These are phyloP conservation scores for Phaethornis superciliosus DNA, from an alignment of 2,113 vertebrate genomes.

Conservation along the genomic window DNA sequence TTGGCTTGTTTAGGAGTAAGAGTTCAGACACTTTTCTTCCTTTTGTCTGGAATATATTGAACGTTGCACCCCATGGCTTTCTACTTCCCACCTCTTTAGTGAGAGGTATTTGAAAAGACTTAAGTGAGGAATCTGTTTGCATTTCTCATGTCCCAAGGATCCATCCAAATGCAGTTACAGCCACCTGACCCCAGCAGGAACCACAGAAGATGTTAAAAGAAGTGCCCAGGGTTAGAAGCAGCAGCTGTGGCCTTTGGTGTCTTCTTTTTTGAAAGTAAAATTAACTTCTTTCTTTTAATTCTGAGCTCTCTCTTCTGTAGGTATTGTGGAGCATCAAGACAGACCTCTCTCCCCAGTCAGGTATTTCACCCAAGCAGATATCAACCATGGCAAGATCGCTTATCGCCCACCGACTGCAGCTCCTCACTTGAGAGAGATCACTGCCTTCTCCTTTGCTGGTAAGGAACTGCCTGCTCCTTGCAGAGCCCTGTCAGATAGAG, in stretches of 20 bases:
- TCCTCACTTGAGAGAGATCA: conserved; percentile 88
- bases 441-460: conserved; percentile 92
- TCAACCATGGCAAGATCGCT: conserved; percentile 83
- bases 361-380: conserved; percentile 89
- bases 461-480: background rate
- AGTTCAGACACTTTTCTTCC: background rate
- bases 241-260: background rate
- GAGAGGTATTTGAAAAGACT: background rate
- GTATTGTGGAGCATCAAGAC: conserved; percentile 85
- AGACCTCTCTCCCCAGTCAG: conserved; percentile 73
- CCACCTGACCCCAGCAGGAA: background rate
- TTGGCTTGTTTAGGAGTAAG: background rate
- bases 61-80: background rate
- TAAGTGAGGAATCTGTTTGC: background rate
- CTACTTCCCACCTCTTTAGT: background rate
- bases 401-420: conserved; percentile 88
- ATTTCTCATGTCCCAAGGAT: background rate
- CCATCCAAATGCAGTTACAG: background rate
- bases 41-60: background rate
- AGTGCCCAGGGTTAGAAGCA: background rate
- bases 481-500: background rate
- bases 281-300: background rate
- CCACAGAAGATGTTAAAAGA: background rate
- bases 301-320: conserved; percentile 54
- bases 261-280: background rate